Evolutionary conservation across 1,140 invertebrate species (phyloP).

Genomic region (Drosophila pseudoananassae): DNA sequence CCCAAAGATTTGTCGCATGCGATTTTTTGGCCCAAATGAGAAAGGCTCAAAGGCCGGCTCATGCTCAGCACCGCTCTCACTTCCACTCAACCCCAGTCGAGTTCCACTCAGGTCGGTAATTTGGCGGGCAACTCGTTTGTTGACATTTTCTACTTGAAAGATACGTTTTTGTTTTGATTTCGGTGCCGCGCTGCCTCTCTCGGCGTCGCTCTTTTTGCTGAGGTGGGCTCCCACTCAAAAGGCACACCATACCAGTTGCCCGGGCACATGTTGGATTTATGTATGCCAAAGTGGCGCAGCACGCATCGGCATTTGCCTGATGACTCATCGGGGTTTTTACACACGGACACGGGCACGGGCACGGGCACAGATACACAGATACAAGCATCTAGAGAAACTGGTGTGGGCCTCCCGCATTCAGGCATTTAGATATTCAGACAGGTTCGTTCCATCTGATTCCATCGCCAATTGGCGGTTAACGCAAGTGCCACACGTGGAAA

Average conservation of each 20-base stretch:
- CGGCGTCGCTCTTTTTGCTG: neutral
- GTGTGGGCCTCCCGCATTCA: slow-evolving; percentile 47
- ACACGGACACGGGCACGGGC: slow-evolving; percentile 47
- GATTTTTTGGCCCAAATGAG: slow-evolving; percentile 25
- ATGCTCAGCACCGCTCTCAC: neutral
- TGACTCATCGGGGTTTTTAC: slow-evolving; percentile 84
- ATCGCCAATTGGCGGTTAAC: slow-evolving; percentile 42
- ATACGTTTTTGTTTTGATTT: slow-evolving; percentile 74
- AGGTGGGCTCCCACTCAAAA: slow-evolving; percentile 23
- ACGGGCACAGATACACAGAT: slow-evolving; percentile 25
- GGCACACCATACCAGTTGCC: slow-evolving; percentile 9
- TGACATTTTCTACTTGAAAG: slow-evolving; percentile 71
- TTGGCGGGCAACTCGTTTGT: slow-evolving; percentile 80
- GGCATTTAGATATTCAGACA: slow-evolving; percentile 50
- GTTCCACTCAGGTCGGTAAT: slow-evolving; percentile 56
- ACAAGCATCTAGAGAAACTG: slow-evolving; percentile 7
- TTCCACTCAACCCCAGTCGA: slow-evolving; percentile 25
- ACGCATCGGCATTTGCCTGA: slow-evolving; percentile 55
- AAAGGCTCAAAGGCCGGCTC: neutral
- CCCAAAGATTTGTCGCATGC: slow-evolving; percentile 54
- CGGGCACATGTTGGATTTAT: slow-evolving; percentile 57
- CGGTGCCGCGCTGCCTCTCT: slow-evolving; percentile 17
- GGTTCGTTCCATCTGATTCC: slow-evolving; percentile 26
- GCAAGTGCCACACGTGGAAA: slow-evolving; percentile 23
- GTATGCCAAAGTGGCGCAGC: slow-evolving; percentile 47